Base-by-base conservation (phyloP, 2,797 vertebrate genomes). In the Acipenser ruthenus region DNA sequence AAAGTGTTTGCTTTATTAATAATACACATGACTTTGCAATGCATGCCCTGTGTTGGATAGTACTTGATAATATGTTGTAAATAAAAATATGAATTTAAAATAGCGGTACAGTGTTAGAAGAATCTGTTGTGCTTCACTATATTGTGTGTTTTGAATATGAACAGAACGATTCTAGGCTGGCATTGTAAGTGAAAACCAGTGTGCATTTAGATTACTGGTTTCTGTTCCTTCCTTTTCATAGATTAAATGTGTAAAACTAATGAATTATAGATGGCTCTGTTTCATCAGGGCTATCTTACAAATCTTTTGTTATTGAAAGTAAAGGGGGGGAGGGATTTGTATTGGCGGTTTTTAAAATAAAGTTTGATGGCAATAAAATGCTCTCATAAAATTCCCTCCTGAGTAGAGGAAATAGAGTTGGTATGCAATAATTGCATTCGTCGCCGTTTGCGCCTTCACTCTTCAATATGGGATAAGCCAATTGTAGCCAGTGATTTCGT, bases 401-500 rank as follows among this genome's bases (percentile, higher is more conserved):
- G 90, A 92, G 85, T 82, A 76, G 78, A 89, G 88, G 83, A 93
- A 92, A 91, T 89, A 80, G 86, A 88, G 89, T 90, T 86, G 89
- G 88, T 91, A 92, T 89, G 84, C 85, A 82, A 89, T 94, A 94
- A 94, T 95, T 93, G 87, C 84, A 87, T 94, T 94, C 90, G 81
- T 78, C 71, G 79, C 82, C 82, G 76, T 88, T 93, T 86, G 84
- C 83, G 78, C 83, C 87, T 8, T 63, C 76, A 70, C 83, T 86
- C 83, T 87, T 80, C 86, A 84, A 86, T 89, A 88, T 81, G 77
- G 76, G 73, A 77, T 86, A 88, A 88, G 88, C 87, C 85, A 82
- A 80, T 89, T 88, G 88, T 79, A 91, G 84, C 86, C 82, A 81
- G 83, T 88, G 90, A 90, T 92, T 91, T 82, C 75, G 85, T 90